phyloP scores from a whole-genome alignment of 2,888 invertebrate species.

The Schizaphis graminum region DNA sequence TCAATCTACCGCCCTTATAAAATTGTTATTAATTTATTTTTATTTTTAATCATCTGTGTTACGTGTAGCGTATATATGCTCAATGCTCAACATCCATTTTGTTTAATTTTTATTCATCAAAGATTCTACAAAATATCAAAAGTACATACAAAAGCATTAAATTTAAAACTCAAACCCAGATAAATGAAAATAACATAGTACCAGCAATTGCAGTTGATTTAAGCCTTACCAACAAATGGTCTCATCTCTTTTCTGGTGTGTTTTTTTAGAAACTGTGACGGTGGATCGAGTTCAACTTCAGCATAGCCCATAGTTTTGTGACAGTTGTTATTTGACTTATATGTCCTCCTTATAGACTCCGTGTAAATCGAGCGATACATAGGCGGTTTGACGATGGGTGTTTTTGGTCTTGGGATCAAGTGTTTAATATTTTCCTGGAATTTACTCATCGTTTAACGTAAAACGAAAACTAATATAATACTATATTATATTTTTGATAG shows the following conservation, averaged over 20 bases:
- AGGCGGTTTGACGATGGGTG: conserved; percentile 70
- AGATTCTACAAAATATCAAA: not conserved
- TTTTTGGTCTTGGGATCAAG: conserved; percentile 23
- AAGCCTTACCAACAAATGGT: conserved; percentile 5
- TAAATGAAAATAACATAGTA: not conserved
- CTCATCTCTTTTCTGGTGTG: conserved; percentile 26
- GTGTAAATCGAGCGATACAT: conserved; percentile 75
- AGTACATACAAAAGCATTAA: not conserved
- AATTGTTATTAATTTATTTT: not conserved
- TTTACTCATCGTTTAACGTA: not conserved
- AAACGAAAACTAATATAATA: not conserved
- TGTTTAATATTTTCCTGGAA: conserved; percentile 30
- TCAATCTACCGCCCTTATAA: too few relatives aligned
- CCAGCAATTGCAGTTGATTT: not conserved
- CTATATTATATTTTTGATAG: not conserved
- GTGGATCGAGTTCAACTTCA: conserved; percentile 75
- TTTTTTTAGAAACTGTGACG: conserved; percentile 77
- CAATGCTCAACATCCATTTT: not conserved
- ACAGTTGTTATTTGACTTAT: conserved; percentile 65
- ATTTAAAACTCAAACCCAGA: not conserved
- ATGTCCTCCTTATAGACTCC: conserved; percentile 68
- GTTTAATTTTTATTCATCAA: not conserved
- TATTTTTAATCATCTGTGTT: too few relatives aligned
- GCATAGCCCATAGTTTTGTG: conserved; percentile 79
- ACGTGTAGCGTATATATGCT: not conserved